phyloP scores from a whole-genome alignment of 2,113 vertebrate genomes.

The Scomber scombrus region DNA sequence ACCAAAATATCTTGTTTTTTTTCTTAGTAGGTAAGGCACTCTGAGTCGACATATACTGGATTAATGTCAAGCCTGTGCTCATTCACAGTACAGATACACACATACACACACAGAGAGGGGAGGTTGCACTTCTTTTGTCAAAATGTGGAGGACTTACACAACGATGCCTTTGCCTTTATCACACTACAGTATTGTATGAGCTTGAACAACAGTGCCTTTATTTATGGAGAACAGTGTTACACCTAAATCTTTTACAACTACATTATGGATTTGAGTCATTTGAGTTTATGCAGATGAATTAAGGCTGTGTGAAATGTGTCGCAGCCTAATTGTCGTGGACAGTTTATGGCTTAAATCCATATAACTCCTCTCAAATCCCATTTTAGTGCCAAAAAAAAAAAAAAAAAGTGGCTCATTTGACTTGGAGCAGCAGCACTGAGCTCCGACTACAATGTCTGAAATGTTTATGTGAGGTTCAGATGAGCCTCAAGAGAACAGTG shows the following conservation, averaged over 20 bases:
- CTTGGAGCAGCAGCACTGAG: slow-evolving; percentile 42
- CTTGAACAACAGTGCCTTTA: slow-evolving; percentile 94
- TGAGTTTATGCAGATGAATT: slow-evolving; percentile 41
- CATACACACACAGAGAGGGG: slow-evolving; percentile 86
- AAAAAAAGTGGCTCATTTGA: slow-evolving; percentile 21
- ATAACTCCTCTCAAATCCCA: slow-evolving; percentile 27
- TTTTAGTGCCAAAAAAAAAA: slow-evolving; percentile 47
- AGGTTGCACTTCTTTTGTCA: slow-evolving; percentile 83
- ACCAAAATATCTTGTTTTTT: slow-evolving; percentile 59
- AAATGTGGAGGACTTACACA: slow-evolving; percentile 81
- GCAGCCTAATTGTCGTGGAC: slow-evolving; percentile 3
- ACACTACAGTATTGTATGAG: slow-evolving; percentile 92
- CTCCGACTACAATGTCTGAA: slow-evolving; percentile 25
- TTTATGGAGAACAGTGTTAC: slow-evolving; percentile 87
- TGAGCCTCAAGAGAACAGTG: slow-evolving; percentile 85
- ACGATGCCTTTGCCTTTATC: slow-evolving; percentile 93
- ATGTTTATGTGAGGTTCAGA: slow-evolving; percentile 37
- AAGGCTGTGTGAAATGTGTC: background rate
- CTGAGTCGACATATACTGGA: slow-evolving; percentile 19
- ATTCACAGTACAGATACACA: slow-evolving; percentile 69
- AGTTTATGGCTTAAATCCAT: slow-evolving; percentile 35
- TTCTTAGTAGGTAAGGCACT: slow-evolving; percentile 35
- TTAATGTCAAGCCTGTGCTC: slow-evolving; percentile 35
- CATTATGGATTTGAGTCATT: slow-evolving; percentile 33
- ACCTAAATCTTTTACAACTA: slow-evolving; percentile 47